Evolutionary conservation across 2,888 invertebrate species (phyloP), one percentile per base, ranked within the genome.

Genomic region (Andrena hattorfiana): DNA sequence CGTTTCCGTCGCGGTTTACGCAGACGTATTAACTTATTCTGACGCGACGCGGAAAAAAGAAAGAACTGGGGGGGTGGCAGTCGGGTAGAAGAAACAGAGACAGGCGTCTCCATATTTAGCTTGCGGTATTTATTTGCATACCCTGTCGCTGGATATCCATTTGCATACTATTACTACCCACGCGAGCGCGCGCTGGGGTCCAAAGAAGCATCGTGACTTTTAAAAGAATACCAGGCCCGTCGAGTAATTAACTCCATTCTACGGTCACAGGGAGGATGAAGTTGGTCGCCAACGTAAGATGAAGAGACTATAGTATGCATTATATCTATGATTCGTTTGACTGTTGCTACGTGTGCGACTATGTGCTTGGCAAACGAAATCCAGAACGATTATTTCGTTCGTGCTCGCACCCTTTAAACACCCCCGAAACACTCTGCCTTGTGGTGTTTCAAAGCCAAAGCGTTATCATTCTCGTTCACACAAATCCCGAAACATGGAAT

Each of bases 1-100:
- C 79, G 82, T 74, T 74, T 88, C 83, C 86, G 81, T 85, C 86
- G 86, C 83, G 84, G 56, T 84, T 81, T 83, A 81, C 86, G 76
- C 83, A 82, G 87, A 89, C 88, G 87, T 89, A 90, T 90, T 90
- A 87, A 90, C 90, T 85, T 78, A 81, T 86, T 81, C 77, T 84
- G 81, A 87, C 83, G 85, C 76, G 81, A 82, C 74, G 84, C 66
- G 77, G 81, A 76, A 81, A 78, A 82, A 82, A n/a, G n/a, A 73
- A 20, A 16, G 42, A 42, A 42, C 42, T 32, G 26, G 8, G 20
- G 1, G 60, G 51, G 77, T 49, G 62, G 49, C 68, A 59, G 51
- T 13, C 60, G 23, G 10, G 56, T 20, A 56, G 62, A 64, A 67
- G 62, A 32, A 80, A 71, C 28, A 68, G 32, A 74, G 56, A 51